phyloP scores from a whole-genome alignment of 2,797 vertebrate species.

The Cynopterus sphinx region DNA sequence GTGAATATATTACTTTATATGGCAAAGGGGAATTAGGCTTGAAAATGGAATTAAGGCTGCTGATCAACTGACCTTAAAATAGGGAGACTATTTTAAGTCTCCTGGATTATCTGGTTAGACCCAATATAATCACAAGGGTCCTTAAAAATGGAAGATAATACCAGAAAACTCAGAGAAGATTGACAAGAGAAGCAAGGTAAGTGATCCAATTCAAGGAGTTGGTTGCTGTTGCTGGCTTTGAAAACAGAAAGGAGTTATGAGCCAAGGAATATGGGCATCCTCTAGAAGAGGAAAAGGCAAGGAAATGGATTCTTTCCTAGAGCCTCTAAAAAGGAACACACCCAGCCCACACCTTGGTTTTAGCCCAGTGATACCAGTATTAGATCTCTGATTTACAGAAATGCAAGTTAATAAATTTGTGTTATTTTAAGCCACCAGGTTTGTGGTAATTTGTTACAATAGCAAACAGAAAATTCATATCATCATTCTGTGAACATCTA shows the following conservation, averaged over 20 bases:
- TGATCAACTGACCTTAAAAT: conserved; percentile 16
- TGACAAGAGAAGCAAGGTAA: not conserved
- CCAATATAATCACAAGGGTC: not conserved
- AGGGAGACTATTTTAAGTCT: not conserved
- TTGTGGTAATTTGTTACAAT: conserved; percentile 28
- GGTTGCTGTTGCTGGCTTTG: not conserved
- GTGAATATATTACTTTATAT: not conserved
- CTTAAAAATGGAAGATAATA: not conserved
- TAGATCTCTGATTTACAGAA: not conserved
- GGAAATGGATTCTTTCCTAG: not conserved
- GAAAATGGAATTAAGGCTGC: not conserved
- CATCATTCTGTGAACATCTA: conserved; percentile 19
- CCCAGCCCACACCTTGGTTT: not conserved
- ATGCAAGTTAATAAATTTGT: not conserved
- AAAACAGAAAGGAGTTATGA: not conserved
- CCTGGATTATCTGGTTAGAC: not conserved
- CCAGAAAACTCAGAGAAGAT: conserved; percentile 35
- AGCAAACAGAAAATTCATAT: conserved; percentile 3
- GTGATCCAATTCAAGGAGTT: not conserved
- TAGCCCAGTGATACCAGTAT: not conserved
- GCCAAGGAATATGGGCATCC: not conserved
- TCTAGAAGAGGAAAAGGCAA: not conserved
- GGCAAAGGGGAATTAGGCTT: not conserved
- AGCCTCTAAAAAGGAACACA: not conserved
- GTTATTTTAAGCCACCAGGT: not conserved